Evolutionary conservation across 2,888 invertebrate species (phyloP).

Genomic region (Apodemia mormo): DNA sequence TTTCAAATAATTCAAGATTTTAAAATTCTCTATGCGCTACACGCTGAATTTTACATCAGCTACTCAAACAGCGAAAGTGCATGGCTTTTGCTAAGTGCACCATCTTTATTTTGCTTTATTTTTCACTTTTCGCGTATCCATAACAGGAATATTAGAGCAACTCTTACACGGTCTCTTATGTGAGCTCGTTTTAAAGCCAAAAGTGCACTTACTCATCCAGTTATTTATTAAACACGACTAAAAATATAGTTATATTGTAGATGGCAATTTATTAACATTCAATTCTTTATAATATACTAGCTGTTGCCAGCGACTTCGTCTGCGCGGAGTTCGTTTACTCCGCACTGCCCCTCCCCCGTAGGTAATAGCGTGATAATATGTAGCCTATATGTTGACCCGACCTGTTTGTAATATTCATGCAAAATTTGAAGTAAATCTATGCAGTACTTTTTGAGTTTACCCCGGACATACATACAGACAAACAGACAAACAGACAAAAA

Average conservation of each 20-base stretch:
- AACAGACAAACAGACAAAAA: too few relatives aligned
- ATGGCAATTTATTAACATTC: background rate
- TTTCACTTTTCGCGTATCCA: constrained; percentile 33
- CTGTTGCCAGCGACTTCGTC: too few relatives aligned
- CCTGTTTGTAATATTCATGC: too few relatives aligned
- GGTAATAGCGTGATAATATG: too few relatives aligned
- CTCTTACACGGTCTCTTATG: constrained; percentile 31
- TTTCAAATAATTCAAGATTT: constrained; percentile 34
- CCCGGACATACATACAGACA: too few relatives aligned
- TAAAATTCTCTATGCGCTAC: constrained; percentile 31
- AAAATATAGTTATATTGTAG: background rate
- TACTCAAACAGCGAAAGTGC: constrained; percentile 38
- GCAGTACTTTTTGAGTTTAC: too few relatives aligned
- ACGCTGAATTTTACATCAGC: constrained; percentile 39
- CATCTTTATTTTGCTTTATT: constrained; percentile 31
- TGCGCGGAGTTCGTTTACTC: too few relatives aligned
- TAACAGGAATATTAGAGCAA: constrained; percentile 29
- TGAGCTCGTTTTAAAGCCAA: background rate
- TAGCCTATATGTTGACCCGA: too few relatives aligned
- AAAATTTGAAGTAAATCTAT: too few relatives aligned
- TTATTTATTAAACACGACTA: background rate
- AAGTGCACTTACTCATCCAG: background rate
- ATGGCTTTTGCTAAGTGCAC: constrained; percentile 35
- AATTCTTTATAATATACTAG: too few relatives aligned
- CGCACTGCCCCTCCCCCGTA: too few relatives aligned